A percentile compares a stretch with the other conserved stretches of the same genome.
Evolutionary conservation across 2,113 vertebrate species (phyloP).

Genomic region (Chlamydotis undulata): DNA sequence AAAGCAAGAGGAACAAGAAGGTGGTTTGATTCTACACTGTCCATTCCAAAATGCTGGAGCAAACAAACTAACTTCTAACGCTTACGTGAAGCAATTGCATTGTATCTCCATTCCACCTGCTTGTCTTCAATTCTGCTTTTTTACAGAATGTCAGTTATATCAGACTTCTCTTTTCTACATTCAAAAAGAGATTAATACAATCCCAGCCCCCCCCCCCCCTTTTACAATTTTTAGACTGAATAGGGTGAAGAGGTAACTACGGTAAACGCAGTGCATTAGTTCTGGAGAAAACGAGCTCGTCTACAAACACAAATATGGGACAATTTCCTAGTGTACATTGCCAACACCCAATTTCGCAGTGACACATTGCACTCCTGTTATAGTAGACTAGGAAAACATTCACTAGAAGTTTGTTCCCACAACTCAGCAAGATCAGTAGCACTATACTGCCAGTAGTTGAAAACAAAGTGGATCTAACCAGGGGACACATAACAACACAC

Average conservation of each 20-base stretch:
- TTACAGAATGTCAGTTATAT: neutral
- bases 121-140: neutral
- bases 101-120: neutral
- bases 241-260: neutral
- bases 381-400: neutral
- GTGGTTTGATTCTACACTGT: neutral
- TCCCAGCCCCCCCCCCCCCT: too few relatives aligned
- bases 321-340: too few relatives aligned
- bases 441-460: neutral
- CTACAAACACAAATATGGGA: neutral
- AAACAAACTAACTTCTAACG: neutral
- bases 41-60: neutral
- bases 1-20: neutral
- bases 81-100: neutral
- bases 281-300: neutral
- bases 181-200: neutral
- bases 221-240: neutral
- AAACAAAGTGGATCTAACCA: neutral
- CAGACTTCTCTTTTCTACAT: neutral
- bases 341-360: neutral
- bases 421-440: neutral
- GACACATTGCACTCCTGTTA: neutral
- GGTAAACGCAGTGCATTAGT: neutral
- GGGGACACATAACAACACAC: neutral
- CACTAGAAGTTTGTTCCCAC: neutral